These are phyloP conservation scores for Hydra vulgaris DNA, from an alignment of 30 jellyfish, hydroid and myxozoan species.

Conservation along the genomic window DNA sequence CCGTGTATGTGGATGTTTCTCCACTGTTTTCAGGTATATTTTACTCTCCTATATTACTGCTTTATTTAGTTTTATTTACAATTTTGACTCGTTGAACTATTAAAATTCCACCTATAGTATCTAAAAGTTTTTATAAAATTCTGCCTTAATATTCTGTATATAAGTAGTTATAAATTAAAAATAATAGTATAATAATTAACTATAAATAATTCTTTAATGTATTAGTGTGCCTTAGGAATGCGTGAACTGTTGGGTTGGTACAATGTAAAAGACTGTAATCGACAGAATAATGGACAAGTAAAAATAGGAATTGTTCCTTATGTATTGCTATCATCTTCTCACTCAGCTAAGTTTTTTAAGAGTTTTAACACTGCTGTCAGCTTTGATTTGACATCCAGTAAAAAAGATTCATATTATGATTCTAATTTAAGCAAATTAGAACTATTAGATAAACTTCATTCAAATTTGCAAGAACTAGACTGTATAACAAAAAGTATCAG, in stretches of 20 bases:
- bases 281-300: conserved; percentile 69
- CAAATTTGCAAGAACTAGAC: conserved; percentile 14
- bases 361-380: conserved; percentile 15
- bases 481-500: conserved; percentile 10
- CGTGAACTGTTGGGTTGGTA: conserved; percentile 79
- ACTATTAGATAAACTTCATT: conserved; percentile 23
- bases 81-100: too few relatives aligned
- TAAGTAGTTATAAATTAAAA: too few relatives aligned
- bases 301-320: conserved; percentile 69
- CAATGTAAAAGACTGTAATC: conserved; percentile 45
- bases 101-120: too few relatives aligned
- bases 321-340: conserved; percentile 47
- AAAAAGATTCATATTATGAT: background rate
- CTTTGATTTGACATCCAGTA: conserved; percentile 4
- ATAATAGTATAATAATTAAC: too few relatives aligned
- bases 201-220: too few relatives aligned
- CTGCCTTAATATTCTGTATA: too few relatives aligned
- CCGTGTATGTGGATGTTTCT: conserved; percentile 59
- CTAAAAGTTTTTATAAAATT: too few relatives aligned
- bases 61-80: background rate
- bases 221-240: too few relatives aligned
- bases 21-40: conserved; percentile 47
- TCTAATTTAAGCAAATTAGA: background rate
- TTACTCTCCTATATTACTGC: background rate
- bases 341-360: conserved; percentile 58